phyloP scores from a whole-genome alignment of 2,797 vertebrate genomes.

The Mormyrus proboscirostris region DNA sequence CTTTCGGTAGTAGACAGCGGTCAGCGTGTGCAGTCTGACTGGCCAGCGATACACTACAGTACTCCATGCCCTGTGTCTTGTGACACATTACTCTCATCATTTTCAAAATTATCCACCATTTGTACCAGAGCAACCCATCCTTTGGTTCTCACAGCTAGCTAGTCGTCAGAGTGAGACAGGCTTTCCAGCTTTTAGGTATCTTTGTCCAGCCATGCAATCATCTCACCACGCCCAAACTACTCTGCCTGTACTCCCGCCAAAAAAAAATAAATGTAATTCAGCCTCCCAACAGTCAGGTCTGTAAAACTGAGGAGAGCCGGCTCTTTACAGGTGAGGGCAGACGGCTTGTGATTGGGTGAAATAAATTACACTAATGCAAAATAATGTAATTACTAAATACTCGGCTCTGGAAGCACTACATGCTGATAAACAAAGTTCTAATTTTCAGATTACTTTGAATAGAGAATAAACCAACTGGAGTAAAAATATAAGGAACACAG shows the following conservation, averaged over 20 bases:
- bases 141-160: not conserved
- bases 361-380: not conserved
- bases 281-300: not conserved
- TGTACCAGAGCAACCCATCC: not conserved
- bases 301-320: not conserved
- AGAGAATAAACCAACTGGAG: not conserved
- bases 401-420: not conserved
- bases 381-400: not conserved
- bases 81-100: not conserved
- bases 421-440: not conserved
- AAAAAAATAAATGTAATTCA: not conserved
- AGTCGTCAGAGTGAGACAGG: not conserved
- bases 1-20: not conserved
- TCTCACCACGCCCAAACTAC: not conserved
- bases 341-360: not conserved
- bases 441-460: not conserved
- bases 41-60: not conserved
- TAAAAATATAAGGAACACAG: constrained; percentile 9
- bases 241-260: not conserved
- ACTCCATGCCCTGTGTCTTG: not conserved
- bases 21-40: not conserved
- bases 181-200: not conserved
- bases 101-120: not conserved
- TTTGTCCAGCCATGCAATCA: not conserved
- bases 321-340: not conserved